phyloP scores from a whole-genome alignment of 2,888 invertebrate genomes.

The Agrochola lota region DNA sequence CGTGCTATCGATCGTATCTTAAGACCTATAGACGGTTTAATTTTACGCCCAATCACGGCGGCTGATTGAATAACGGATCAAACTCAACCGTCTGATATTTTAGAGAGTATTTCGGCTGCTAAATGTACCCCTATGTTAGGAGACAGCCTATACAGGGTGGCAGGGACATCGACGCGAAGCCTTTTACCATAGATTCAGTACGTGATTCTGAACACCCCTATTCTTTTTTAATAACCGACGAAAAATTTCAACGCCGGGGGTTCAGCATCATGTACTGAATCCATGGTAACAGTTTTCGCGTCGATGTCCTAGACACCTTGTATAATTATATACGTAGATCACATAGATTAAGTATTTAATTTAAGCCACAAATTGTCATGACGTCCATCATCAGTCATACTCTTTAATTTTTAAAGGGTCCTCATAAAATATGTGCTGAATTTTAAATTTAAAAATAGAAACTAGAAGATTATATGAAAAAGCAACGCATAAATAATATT shows the following conservation, averaged over 20 bases:
- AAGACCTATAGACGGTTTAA: constrained; percentile 31
- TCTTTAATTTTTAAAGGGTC: background rate
- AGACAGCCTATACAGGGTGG: too few species aligned
- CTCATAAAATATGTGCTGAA: background rate
- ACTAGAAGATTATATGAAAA: background rate
- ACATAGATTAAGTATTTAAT: background rate
- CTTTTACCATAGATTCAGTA: too few species aligned
- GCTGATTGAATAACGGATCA: constrained; percentile 40
- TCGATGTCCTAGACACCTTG: too few species aligned
- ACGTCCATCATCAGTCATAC: background rate
- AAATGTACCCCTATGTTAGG: background rate
- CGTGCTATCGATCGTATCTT: background rate
- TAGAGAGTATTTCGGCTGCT: background rate
- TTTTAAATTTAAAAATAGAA: background rate
- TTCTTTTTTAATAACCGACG: too few species aligned
- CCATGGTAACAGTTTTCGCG: too few species aligned
- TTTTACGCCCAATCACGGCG: constrained; percentile 42
- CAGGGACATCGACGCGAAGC: too few species aligned
- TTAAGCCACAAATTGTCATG: background rate
- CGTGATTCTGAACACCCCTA: too few species aligned
- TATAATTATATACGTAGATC: too few species aligned
- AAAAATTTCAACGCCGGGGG: too few species aligned
- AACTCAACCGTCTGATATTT: constrained; percentile 4
- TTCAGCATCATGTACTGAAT: too few species aligned
- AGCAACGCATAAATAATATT: constrained; percentile 4